These are phyloP conservation scores for Meda fulgida DNA, from an alignment of 2,797 vertebrate species.

Conservation along the genomic window DNA sequence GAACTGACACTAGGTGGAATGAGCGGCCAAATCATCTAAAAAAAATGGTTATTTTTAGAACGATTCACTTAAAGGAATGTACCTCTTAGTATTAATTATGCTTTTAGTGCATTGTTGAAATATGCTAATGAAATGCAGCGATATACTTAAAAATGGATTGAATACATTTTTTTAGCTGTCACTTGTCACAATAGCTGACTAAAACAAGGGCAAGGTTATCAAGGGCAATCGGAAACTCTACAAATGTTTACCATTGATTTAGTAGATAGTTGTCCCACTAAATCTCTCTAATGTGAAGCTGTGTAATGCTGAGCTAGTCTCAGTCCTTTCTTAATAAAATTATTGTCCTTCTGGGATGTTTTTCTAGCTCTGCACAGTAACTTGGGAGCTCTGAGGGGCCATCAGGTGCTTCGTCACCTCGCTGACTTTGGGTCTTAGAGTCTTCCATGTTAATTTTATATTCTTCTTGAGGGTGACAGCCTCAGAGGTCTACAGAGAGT, in stretches of 20 bases:
- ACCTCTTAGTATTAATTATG: background rate
- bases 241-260: conserved; percentile 27
- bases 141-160: background rate
- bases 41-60: too few relatives aligned
- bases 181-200: background rate
- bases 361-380: conserved; percentile 19
- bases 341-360: conserved; percentile 10
- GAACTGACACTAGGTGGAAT: too few relatives aligned
- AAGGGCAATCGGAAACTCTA: background rate
- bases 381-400: background rate
- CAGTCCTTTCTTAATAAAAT: background rate
- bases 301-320: conserved; percentile 14
- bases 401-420: conserved; percentile 38
- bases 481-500: background rate
- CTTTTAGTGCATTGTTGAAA: background rate
- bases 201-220: background rate
- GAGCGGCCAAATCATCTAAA: too few relatives aligned
- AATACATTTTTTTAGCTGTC: background rate
- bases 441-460: background rate
- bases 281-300: conserved; percentile 10
- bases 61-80: too few relatives aligned
- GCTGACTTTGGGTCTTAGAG: background rate
- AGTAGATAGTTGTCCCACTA: background rate
- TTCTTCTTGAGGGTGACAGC: background rate
- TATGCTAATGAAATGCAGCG: background rate